Conservation (phyloP, 2,113 vertebrate species). For the Danio rerio region DNA sequence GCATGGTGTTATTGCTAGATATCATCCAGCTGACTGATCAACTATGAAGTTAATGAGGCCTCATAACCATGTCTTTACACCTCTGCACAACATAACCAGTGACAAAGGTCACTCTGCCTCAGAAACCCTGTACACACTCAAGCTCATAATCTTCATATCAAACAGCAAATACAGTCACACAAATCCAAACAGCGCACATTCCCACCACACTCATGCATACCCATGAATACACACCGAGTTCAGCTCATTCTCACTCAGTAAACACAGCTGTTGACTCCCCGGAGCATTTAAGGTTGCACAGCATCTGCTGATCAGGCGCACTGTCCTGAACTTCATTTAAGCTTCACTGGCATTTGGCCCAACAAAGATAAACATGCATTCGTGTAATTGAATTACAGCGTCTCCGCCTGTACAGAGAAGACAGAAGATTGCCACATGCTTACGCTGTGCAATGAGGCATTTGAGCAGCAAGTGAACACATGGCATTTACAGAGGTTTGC, state of each 20-base stretch:
- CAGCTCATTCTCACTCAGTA: constrained; percentile 34
- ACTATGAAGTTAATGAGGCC: constrained; percentile 71
- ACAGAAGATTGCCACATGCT: constrained; percentile 48
- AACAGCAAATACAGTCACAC: not conserved
- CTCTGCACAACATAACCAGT: not conserved
- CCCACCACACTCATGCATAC: constrained; percentile 40
- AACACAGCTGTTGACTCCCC: constrained; percentile 58
- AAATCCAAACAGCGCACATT: constrained; percentile 26
- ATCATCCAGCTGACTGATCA: constrained; percentile 70
- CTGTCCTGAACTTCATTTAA: constrained; percentile 60
- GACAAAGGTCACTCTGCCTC: constrained; percentile 35
- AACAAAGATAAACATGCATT: constrained; percentile 67
- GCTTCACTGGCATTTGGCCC: constrained; percentile 60
- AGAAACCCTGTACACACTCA: constrained; percentile 50
- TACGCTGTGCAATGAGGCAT: constrained; percentile 45
- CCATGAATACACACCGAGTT: constrained; percentile 7
- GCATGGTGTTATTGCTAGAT: constrained; percentile 29
- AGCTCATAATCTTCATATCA: constrained; percentile 20
- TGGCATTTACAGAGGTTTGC: constrained; percentile 22
- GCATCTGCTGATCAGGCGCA: constrained; percentile 69
- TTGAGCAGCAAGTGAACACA: constrained; percentile 19
- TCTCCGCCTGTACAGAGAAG: constrained; percentile 54
- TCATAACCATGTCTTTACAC: constrained; percentile 47
- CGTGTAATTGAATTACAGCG: constrained; percentile 65
- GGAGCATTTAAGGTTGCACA: constrained; percentile 58